Conservation (phyloP, 2,888 invertebrate genomes). For the Lasioglossum marginatum region DNA sequence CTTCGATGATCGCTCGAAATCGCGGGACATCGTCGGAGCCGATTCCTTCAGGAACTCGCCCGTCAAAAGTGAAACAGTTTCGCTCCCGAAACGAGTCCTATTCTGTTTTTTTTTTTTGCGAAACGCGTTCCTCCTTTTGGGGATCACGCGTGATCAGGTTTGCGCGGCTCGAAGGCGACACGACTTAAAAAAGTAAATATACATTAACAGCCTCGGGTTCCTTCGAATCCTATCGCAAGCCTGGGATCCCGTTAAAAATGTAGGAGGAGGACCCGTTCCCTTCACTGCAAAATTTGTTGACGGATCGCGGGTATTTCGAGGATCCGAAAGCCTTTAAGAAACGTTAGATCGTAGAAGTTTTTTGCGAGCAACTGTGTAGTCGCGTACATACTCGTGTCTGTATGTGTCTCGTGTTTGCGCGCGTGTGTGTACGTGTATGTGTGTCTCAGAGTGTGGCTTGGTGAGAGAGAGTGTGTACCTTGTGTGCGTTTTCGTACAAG, state of each 20-base stretch:
- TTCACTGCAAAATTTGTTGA: neutral
- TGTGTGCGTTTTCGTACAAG: slow-evolving; percentile 55
- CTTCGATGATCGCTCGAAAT: slow-evolving; percentile 42
- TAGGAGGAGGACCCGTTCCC: neutral
- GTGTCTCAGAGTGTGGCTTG: slow-evolving; percentile 15
- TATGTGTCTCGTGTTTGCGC: neutral
- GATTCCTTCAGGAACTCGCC: slow-evolving; percentile 7
- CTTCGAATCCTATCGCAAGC: slow-evolving; percentile 34
- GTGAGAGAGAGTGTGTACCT: slow-evolving; percentile 36
- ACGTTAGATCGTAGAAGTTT: slow-evolving; percentile 50
- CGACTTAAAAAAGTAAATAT: slow-evolving; percentile 58
- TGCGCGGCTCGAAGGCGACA: slow-evolving; percentile 40
- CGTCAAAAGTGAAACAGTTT: neutral
- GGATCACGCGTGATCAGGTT: slow-evolving; percentile 30
- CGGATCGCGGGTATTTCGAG: slow-evolving; percentile 22
- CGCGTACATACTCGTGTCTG: slow-evolving; percentile 12
- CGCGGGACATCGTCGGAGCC: slow-evolving; percentile 18
- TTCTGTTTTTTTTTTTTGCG: neutral
- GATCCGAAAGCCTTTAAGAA: slow-evolving; percentile 41
- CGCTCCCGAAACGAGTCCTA: neutral
- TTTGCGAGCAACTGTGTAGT: slow-evolving; percentile 32
- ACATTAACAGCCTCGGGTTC: slow-evolving; percentile 42
- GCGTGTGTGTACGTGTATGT: neutral
- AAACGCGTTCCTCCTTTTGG: neutral
- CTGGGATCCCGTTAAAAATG: slow-evolving; percentile 17